Percentiles rank a stretch among this genome's conserved stretches.
Evolutionary conservation across 35 echinoderm and acorn worm species (phyloP).

Genomic region (Ophioderma brevispina): DNA sequence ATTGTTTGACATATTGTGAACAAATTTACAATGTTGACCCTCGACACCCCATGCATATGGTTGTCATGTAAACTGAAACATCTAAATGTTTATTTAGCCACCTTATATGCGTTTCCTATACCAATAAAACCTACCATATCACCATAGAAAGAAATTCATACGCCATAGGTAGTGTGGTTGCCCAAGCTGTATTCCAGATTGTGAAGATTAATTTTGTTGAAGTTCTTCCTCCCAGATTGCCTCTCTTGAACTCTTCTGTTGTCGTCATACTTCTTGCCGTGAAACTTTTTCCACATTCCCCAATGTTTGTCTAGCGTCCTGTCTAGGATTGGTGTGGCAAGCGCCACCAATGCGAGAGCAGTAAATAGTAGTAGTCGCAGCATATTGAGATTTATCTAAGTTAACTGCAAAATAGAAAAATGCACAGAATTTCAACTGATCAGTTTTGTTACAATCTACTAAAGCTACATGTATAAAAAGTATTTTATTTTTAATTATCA

Average conservation of each 20-base stretch:
- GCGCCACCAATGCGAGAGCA: background rate
- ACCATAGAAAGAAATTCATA: conserved; percentile 77
- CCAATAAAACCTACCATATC: conserved; percentile 85
- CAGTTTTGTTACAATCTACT: too few relatives aligned
- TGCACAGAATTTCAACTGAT: too few relatives aligned
- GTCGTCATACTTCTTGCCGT: conserved; percentile 43
- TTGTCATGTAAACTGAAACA: too few relatives aligned
- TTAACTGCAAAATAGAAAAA: too few relatives aligned
- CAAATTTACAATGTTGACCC: too few relatives aligned
- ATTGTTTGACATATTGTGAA: too few relatives aligned
- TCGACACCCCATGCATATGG: too few relatives aligned
- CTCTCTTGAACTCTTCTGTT: conserved; percentile 15
- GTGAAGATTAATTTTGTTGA: conserved; percentile 53
- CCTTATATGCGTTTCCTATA: too few relatives aligned
- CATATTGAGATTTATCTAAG: too few relatives aligned
- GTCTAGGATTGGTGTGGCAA: background rate
- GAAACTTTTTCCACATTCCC: conserved; percentile 40
- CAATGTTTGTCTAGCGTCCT: conserved; percentile 14
- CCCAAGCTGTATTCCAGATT: conserved; percentile 60
- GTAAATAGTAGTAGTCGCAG: background rate
- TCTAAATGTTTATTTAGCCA: too few relatives aligned
- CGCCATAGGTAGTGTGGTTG: conserved; percentile 54
- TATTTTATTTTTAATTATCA: too few relatives aligned
- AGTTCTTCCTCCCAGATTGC: conserved; percentile 72
- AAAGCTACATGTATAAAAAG: too few relatives aligned